phyloP scores from a whole-genome alignment of 2,888 invertebrate genomes.

The Fragum fragum region DNA sequence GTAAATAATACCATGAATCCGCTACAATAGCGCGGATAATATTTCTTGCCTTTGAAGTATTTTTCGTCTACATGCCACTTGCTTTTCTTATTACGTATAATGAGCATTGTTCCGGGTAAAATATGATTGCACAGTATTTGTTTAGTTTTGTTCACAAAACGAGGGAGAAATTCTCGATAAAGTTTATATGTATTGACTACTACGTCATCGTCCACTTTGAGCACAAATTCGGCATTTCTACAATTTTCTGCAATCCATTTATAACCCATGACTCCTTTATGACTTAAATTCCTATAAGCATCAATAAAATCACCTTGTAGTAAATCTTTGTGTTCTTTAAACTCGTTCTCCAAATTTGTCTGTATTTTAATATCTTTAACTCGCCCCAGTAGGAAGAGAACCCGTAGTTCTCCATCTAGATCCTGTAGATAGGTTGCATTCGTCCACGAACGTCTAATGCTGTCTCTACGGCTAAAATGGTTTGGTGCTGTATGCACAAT shows the following conservation, averaged over 20 bases:
- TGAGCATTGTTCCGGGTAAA: constrained; percentile 55
- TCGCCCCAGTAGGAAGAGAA: constrained; percentile 73
- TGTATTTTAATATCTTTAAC: constrained; percentile 53
- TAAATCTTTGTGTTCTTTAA: constrained; percentile 66
- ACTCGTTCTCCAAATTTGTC: constrained; percentile 63
- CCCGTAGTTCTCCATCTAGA: constrained; percentile 33
- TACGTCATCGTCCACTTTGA: constrained; percentile 77
- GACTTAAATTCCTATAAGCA: constrained; percentile 72
- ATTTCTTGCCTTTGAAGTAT: constrained; percentile 53
- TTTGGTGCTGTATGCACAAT: constrained; percentile 70
- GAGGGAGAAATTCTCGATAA: constrained; percentile 44
- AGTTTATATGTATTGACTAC: constrained; percentile 69
- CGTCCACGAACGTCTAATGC: constrained; percentile 74
- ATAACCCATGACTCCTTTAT: constrained; percentile 76
- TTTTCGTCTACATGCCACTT: constrained; percentile 59
- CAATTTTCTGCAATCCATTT: constrained; percentile 74
- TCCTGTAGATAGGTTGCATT: constrained; percentile 60
- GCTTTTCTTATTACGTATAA: constrained; percentile 54
- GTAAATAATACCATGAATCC: constrained; percentile 63
- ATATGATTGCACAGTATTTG: constrained; percentile 64
- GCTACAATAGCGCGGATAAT: constrained; percentile 62
- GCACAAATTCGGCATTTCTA: constrained; percentile 63
- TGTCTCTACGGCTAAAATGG: constrained; percentile 59
- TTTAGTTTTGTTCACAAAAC: constrained; percentile 44
- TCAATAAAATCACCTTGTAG: constrained; percentile 77